Conservation (phyloP, 2,797 vertebrate genomes). For the Ptychadena robeensis region DNA sequence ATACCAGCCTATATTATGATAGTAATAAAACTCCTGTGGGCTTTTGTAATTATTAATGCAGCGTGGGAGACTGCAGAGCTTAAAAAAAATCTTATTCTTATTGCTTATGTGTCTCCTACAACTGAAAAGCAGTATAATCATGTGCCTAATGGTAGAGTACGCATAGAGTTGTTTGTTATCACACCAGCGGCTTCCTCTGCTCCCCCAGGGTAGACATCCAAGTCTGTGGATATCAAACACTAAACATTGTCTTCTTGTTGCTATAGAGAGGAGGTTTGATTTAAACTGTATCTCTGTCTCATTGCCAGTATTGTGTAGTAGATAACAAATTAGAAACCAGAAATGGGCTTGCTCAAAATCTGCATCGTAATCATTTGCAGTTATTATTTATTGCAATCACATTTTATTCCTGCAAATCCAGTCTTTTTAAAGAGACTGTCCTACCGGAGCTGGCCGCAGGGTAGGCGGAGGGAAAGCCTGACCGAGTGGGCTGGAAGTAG, state of each 20-base stretch:
- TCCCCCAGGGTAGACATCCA: background rate
- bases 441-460: too few relatives aligned
- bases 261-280: slow-evolving; percentile 39
- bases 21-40: slow-evolving; percentile 3
- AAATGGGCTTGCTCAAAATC: slow-evolving; percentile 40
- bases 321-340: slow-evolving; percentile 28
- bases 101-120: slow-evolving; percentile 7
- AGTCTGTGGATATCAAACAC: slow-evolving; percentile 8
- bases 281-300: slow-evolving; percentile 14
- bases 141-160: background rate
- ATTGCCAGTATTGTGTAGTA: slow-evolving; percentile 46
- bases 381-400: background rate
- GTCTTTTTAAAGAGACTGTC: too few relatives aligned
- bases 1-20: slow-evolving; percentile 26
- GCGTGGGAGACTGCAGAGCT: slow-evolving; percentile 4
- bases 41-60: slow-evolving; percentile 44
- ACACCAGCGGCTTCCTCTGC: background rate
- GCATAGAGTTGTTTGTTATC: background rate
- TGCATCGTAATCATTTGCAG: slow-evolving; percentile 6
- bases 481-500: too few relatives aligned
- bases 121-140: background rate
- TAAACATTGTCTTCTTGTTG: slow-evolving; percentile 52
- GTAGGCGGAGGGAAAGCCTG: too few relatives aligned
- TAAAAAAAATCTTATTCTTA: slow-evolving; percentile 6
- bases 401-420: background rate